Percentiles rank a stretch among this genome's conserved stretches.
Evolutionary conservation across 1,140 invertebrate species (phyloP).

Genomic region (Drosophila leontia): DNA sequence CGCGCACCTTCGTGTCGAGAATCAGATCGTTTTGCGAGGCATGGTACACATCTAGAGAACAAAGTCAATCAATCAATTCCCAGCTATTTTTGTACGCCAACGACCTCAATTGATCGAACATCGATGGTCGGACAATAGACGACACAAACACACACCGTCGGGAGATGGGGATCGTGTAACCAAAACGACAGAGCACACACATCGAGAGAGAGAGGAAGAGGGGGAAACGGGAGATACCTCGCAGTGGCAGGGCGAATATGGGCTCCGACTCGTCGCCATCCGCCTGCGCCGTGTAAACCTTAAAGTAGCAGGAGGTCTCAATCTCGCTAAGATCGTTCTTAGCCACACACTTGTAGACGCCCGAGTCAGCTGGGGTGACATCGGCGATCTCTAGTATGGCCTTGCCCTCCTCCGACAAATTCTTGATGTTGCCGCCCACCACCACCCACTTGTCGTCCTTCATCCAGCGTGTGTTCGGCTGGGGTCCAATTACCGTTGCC

Average conservation of each 20-base stretch:
- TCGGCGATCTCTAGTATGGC: constrained; percentile 72
- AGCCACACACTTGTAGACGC: constrained; percentile 82
- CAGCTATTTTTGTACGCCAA: constrained; percentile 66
- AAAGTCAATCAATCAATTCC: constrained; percentile 65
- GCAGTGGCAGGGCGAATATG: constrained; percentile 81
- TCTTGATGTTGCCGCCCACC: constrained; percentile 70
- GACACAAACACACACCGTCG: constrained; percentile 11
- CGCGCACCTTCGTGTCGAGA: constrained; percentile 91
- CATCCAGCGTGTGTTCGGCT: constrained; percentile 93
- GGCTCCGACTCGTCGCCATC: constrained; percentile 83
- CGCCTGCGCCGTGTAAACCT: constrained; percentile 80
- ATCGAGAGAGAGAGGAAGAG: not conserved
- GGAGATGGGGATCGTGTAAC: constrained; percentile 62
- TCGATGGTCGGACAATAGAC: constrained; percentile 14
- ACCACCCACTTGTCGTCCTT: constrained; percentile 89
- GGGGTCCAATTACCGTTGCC: constrained; percentile 93
- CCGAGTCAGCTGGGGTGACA: constrained; percentile 69
- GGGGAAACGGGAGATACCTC: constrained; percentile 68
- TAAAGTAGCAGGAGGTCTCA: constrained; percentile 84
- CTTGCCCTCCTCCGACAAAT: constrained; percentile 78
- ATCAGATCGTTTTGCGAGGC: constrained; percentile 90
- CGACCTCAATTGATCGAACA: constrained; percentile 67
- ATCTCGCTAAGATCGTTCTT: constrained; percentile 81
- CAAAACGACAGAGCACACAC: constrained; percentile 47
- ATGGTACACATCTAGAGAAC: constrained; percentile 88